These are phyloP conservation scores for Diachasmimorpha longicaudata DNA, from an alignment of 1,140 invertebrate genomes.

Conservation along the genomic window DNA sequence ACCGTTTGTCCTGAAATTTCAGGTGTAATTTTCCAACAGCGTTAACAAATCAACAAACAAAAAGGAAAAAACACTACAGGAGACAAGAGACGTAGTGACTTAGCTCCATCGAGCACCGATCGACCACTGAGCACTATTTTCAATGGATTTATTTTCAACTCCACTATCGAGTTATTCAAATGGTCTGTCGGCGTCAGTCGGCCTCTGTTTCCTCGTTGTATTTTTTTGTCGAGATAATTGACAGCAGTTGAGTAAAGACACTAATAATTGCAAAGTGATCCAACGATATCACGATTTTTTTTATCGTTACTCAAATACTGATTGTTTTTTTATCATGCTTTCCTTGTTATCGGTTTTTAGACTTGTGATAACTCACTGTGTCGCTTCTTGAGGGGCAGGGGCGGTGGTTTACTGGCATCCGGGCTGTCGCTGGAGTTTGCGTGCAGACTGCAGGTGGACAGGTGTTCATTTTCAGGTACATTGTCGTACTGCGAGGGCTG, in stretches of 20 bases:
- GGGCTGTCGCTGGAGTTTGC: conserved; percentile 55
- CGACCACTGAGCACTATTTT: background rate
- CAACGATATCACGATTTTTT: background rate
- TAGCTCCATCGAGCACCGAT: background rate
- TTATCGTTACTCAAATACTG: conserved; percentile 22
- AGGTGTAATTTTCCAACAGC: too few relatives aligned
- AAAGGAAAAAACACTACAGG: conserved; percentile 27
- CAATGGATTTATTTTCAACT: background rate
- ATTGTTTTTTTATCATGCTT: background rate
- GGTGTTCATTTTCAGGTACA: conserved; percentile 67
- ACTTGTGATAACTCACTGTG: conserved; percentile 79
- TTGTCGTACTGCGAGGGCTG: conserved; percentile 80
- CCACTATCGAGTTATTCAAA: conserved; percentile 19
- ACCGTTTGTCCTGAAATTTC: too few relatives aligned
- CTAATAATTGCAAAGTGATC: background rate
- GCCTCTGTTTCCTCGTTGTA: conserved; percentile 7
- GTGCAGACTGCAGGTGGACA: conserved; percentile 65
- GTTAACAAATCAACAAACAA: conserved; percentile 9
- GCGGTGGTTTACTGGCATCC: conserved; percentile 77
- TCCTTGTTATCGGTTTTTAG: background rate
- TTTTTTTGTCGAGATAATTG: conserved; percentile 15
- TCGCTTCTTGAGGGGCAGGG: conserved; percentile 88
- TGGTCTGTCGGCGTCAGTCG: conserved; percentile 18
- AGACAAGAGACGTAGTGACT: conserved; percentile 9
- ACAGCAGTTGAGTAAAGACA: conserved; percentile 25